Base-by-base conservation (phyloP, 2,113 vertebrate species). In the Opisthocomus hoazin region DNA sequence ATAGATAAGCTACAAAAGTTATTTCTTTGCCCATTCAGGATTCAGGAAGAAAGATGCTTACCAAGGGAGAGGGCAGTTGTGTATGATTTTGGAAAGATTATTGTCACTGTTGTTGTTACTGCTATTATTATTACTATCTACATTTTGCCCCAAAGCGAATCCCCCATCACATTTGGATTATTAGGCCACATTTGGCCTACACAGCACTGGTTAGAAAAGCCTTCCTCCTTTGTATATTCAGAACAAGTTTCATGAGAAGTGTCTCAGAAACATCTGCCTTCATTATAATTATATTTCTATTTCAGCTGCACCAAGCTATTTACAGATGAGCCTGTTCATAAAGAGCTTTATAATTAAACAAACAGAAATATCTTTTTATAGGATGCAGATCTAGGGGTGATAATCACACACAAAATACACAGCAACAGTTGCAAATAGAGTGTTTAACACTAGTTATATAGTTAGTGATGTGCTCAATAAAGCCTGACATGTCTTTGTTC, bases 331-430 rank as follows among this genome's bases (percentile, higher is more conserved):
- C 97, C 97, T 98, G 96, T 98, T 98, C 98, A 98, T 98, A 98
- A 98, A 98, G 97, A 98, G 98, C 98, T 98, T 98, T 98, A 98
- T 98, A 98, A 98, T 98, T 98, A 98, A 98, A 98, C 98, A 98
- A 98, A 98, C 98, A 98, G 98, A 98, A 98, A 98, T 98, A 98
- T 98, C 98, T 98, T 98, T 98, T 98, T 98, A 98, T 98, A 98
- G 98, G 98, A 97, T 98, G 97, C 97, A 98, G 98, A 98, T 98
- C 98, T 98, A 97, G 98, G 98, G 97, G 97, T 97, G 98, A 98
- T 98, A 98, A 98, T 98, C 98, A 98, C 98, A 98, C 97, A 98
- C 93, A 98, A 98, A 98, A 98, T 97, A 98, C 98, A 98, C 98
- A 98, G 98, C 98, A 98, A 98, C 98, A 98, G 98, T 98, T 98